A percentile compares a stretch with the other conserved stretches of the same genome.
Evolutionary conservation across 2,113 vertebrate species (phyloP).

Genomic region (Nipponia nippon): DNA sequence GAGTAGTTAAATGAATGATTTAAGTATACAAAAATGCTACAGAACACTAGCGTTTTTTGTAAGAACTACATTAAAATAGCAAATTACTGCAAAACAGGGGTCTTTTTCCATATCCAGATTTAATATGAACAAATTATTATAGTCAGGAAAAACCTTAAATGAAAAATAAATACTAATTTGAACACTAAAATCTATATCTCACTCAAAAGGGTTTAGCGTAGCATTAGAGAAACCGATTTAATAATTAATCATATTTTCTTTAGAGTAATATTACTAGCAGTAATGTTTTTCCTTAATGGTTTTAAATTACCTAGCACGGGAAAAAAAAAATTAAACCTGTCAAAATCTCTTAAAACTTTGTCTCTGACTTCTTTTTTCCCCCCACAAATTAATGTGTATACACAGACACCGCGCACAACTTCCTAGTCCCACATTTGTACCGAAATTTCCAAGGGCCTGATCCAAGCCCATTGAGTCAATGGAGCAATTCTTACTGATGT

Average conservation of each 20-base stretch:
- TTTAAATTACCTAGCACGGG: background rate
- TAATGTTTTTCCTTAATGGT: conserved; percentile 31
- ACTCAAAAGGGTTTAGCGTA: background rate
- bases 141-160: background rate
- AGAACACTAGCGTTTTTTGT: background rate
- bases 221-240: conserved; percentile 21
- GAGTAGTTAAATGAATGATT: background rate
- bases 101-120: background rate
- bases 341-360: background rate
- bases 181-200: background rate
- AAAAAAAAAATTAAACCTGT: background rate
- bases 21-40: background rate
- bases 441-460: background rate
- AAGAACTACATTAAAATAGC: background rate
- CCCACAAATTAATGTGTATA: background rate
- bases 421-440: background rate
- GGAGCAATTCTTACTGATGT: background rate
- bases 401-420: accelerated
- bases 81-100: background rate
- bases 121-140: background rate
- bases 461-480: background rate
- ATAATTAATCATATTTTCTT: conserved; percentile 57
- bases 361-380: background rate
- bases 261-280: conserved; percentile 19
- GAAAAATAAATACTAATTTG: conserved; percentile 1